A percentile compares a stretch with the other conserved stretches of the same genome.
Evolutionary conservation across 37 sponge, comb jelly and placozoan species (phyloP).

Genomic region (Chondrilla cf. caribensis): DNA sequence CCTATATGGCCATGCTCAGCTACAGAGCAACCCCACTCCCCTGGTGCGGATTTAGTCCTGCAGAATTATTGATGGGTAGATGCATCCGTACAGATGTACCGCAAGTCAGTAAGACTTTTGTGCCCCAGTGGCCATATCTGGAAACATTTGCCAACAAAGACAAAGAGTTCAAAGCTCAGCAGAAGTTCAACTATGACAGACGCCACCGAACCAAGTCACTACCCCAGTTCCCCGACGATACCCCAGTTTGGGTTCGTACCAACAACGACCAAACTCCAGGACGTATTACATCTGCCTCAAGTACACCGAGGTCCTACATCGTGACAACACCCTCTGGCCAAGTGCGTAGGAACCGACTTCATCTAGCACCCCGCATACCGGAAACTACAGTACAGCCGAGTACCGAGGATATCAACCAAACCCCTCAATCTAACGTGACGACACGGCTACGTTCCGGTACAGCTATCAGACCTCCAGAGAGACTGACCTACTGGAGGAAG

Average conservation of each 20-base stretch:
- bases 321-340: constrained; percentile 33
- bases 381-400: no score
- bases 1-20: constrained; percentile 24
- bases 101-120: constrained; percentile 22
- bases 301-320: constrained; percentile 33
- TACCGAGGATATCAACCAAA: no score
- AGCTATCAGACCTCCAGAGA: no score
- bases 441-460: no score
- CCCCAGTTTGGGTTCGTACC: constrained; percentile 52
- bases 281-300: no score
- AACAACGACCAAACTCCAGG: no score
- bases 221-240: constrained; percentile 11
- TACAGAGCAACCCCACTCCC: constrained; percentile 53
- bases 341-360: constrained; percentile 29
- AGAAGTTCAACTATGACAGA: constrained; percentile 33
- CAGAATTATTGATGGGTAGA: constrained; percentile 53
- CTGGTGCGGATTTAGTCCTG: constrained; percentile 49
- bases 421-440: no score
- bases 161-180: constrained; percentile 3
- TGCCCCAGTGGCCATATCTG: constrained; percentile 50
- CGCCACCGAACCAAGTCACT: constrained; percentile 20
- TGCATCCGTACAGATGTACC: constrained; percentile 31
- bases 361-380: no score
- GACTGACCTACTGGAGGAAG: no score
- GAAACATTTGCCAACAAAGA: constrained; percentile 7